Evolutionary conservation across 2,113 vertebrate genomes (phyloP).

Genomic region (Cololabis saira): DNA sequence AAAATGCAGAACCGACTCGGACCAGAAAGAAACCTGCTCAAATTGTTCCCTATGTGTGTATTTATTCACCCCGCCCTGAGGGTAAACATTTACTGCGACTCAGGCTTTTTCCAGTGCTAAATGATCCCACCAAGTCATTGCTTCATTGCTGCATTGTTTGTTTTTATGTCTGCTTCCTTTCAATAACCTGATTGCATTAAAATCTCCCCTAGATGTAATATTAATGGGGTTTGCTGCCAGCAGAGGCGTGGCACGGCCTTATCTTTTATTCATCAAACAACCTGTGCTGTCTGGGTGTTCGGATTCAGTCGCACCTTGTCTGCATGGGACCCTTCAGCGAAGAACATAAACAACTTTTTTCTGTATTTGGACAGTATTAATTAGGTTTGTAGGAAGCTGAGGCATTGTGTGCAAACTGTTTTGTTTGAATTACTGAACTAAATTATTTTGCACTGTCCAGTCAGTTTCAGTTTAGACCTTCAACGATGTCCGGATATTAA

Average conservation of each 20-base stretch:
- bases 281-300: conserved; percentile 51
- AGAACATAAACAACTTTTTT: conserved; percentile 12
- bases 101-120: not conserved
- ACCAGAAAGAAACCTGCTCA: no score
- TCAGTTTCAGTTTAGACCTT: not conserved
- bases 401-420: no score
- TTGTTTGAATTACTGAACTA: no score
- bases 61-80: conserved; percentile 13
- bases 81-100: conserved; percentile 30
- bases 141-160: not conserved
- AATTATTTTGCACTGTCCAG: no score
- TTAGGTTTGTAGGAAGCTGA: no score
- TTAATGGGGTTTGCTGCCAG: conserved; percentile 40
- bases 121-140: not conserved
- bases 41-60: no score
- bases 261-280: conserved; percentile 65
- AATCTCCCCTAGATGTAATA: conserved; percentile 39
- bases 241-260: conserved; percentile 40
- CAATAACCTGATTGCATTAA: conserved; percentile 31
- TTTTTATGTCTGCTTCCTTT: conserved; percentile 3
- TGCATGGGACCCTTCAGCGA: conserved; percentile 7
- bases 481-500: no score
- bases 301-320: conserved; percentile 38
- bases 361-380: not conserved
- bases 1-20: no score